These are phyloP conservation scores for Sphyrna mokarran DNA, from an alignment of 2,113 vertebrate species.

Conservation along the genomic window DNA sequence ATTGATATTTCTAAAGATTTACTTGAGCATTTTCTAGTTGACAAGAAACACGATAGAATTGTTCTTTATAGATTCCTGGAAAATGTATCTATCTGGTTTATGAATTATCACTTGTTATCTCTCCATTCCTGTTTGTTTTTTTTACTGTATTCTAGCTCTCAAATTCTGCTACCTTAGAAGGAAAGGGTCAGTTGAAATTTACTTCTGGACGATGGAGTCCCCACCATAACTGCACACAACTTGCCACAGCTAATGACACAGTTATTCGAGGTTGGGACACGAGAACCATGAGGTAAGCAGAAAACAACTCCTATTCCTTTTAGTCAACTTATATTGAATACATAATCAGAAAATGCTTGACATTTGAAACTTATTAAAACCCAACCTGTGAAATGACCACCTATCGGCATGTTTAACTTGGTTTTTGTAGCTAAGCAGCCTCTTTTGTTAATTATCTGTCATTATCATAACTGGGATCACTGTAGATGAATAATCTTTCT, in stretches of 20 bases:
- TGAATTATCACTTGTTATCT: background rate
- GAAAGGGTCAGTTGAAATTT: constrained; percentile 93
- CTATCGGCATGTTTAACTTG: background rate
- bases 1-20: background rate
- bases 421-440: background rate
- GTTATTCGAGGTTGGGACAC: constrained; percentile 89
- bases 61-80: background rate
- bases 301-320: background rate
- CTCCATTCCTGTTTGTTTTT: background rate
- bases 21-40: background rate
- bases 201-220: constrained; percentile 92
- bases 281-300: constrained; percentile 82
- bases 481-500: background rate
- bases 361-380: constrained; percentile 16
- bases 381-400: background rate
- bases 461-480: background rate
- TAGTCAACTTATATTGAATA: background rate
- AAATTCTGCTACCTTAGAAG: constrained; percentile 76
- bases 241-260: constrained; percentile 89
- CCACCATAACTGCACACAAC: constrained; percentile 89
- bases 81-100: background rate
- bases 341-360: constrained; percentile 19
- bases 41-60: background rate
- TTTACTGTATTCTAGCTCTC: constrained; percentile 62
- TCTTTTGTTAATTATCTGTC: background rate